Evolutionary conservation across 2,113 vertebrate species (phyloP), one percentile per base, ranked within the genome.

Genomic region (Thunnus thynnus): DNA sequence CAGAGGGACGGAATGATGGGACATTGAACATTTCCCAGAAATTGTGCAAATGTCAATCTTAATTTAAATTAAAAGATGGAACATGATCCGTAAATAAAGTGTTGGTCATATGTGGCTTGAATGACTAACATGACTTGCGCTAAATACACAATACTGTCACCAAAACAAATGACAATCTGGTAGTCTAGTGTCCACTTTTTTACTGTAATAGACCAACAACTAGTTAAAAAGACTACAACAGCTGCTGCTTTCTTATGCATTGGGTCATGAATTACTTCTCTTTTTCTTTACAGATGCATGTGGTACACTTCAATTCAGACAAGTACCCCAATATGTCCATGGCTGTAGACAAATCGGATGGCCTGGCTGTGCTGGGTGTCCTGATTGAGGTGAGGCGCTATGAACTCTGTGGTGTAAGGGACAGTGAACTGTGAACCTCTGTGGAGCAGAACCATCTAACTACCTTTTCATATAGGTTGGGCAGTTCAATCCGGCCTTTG

Each of bases 301-400:
- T 99, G 17, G 98, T 99, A 14, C 97, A 98, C 90, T 99, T 95
- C 80, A 99, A 99, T 89, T 97, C 98, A 3, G 97, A 97, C 71
- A 97, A 94, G 80, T 99, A 99, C 44, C 85, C 91, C n/a, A 95
- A 96, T 41, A 16, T 96, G 58, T 91, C 95, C 50, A 57, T 67
- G 7, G 98, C 98, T 50, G 91, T 94, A 8, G 96, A 97, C 91
- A 97, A 97, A 88, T 86, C 93, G 0, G 95, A 98, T 9, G 98
- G 98, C 17, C 93, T 99, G 50, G 97, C 97, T 0, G 98, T 99
- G 80, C 87, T 99, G 46, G 98, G 96, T 22, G 86, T 98, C 88
- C 94, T 99, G 54, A 94, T 99, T 13, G 96, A 99, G 97, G 98
- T 99, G 92, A 94, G 95, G 16, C 7, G 0, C 3, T 50, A 9